Evolutionary conservation across 2,888 invertebrate genomes (phyloP).

Genomic region (Halocaridina rubra): DNA sequence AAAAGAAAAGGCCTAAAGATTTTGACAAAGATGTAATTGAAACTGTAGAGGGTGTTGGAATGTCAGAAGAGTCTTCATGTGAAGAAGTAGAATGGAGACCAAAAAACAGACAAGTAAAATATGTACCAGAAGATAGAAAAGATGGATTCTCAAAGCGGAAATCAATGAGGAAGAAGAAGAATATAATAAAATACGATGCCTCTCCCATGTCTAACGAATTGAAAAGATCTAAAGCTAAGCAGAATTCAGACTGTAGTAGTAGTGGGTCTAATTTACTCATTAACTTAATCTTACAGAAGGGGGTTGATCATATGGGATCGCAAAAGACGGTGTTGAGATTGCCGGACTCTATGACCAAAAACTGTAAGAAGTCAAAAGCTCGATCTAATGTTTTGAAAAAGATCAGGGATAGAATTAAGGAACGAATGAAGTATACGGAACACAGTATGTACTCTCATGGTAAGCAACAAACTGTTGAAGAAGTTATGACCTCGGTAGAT

Average conservation of each 20-base stretch:
- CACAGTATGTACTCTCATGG: no score
- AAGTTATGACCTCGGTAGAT: not conserved
- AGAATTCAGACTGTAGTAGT: no score
- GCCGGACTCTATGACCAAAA: not conserved
- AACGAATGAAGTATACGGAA: not conserved
- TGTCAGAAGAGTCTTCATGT: slow-evolving; percentile 27
- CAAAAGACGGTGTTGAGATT: no score
- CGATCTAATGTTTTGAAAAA: not conserved
- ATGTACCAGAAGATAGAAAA: not conserved
- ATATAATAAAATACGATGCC: no score
- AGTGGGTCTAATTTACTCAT: not conserved
- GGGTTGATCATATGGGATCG: not conserved
- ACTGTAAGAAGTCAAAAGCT: not conserved
- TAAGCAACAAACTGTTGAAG: not conserved
- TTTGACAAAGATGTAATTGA: not conserved
- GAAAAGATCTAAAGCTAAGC: not conserved
- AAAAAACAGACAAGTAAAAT: slow-evolving; percentile 5
- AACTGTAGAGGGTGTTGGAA: not conserved
- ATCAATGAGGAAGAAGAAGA: slow-evolving; percentile 28
- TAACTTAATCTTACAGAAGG: not conserved
- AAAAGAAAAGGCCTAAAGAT: not conserved
- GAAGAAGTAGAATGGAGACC: slow-evolving; percentile 45
- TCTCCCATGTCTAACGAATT: no score
- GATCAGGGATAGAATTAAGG: not conserved
- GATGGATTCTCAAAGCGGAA: slow-evolving; percentile 35